Evolutionary conservation across 2,113 vertebrate genomes (phyloP).

Genomic region (Myanophis thanlyinensis): DNA sequence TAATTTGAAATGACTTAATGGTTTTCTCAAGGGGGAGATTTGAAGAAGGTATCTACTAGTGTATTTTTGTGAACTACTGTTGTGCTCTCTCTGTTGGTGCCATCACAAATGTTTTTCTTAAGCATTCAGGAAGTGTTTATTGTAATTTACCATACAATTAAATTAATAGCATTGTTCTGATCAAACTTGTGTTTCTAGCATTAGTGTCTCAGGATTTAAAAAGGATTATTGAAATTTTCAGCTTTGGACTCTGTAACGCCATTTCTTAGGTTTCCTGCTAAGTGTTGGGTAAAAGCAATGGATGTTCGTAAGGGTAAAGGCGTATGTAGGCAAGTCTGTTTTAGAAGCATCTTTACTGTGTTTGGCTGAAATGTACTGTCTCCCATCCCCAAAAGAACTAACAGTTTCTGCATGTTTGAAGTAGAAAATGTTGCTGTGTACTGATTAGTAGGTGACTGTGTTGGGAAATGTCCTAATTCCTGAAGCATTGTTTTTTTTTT

Average conservation of each 20-base stretch:
- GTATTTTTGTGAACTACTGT: not conserved
- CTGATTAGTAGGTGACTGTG: not conserved
- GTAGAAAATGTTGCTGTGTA: not conserved
- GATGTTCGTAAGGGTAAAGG: not conserved
- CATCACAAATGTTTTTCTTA: not conserved
- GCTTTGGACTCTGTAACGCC: not conserved
- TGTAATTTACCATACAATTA: not conserved
- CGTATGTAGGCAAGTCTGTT: not conserved
- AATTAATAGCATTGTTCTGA: not conserved
- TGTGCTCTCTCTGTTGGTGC: not conserved
- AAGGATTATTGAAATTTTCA: not conserved
- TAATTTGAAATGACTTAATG: not conserved
- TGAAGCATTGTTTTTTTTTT: not conserved
- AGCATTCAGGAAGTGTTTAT: not conserved
- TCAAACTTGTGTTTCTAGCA: not conserved
- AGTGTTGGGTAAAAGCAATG: not conserved
- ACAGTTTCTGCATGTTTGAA: not conserved
- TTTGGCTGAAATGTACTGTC: not conserved
- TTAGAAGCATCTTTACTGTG: not conserved
- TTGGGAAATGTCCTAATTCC: not conserved
- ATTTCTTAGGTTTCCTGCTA: not conserved
- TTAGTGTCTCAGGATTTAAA: not conserved
- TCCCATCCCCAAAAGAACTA: not conserved
- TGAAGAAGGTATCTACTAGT: not conserved
- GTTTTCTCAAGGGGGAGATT: not conserved